These are phyloP conservation scores for Oryzias woworae DNA, from an alignment of 2,113 vertebrate species.

Conservation along the genomic window DNA sequence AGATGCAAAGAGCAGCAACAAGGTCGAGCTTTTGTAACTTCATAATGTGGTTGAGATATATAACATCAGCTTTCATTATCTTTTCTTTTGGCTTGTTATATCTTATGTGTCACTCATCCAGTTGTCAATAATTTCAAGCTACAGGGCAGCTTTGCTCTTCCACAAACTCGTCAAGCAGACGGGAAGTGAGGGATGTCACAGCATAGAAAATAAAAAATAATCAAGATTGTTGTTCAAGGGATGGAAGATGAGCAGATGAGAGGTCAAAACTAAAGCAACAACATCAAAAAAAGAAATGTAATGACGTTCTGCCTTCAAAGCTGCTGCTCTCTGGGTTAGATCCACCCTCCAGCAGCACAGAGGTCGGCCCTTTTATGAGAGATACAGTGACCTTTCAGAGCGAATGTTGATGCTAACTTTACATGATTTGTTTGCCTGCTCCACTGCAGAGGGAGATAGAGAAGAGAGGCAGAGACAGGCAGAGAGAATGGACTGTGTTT, in stretches of 20 bases:
- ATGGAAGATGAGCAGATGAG: conserved; percentile 17
- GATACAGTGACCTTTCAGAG: conserved; percentile 65
- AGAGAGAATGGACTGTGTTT: conserved; percentile 38
- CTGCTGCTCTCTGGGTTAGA: conserved; percentile 5
- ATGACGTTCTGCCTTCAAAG: conserved; percentile 23
- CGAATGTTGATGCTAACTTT: conserved; percentile 63
- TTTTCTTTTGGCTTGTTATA: neutral
- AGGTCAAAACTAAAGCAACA: conserved; percentile 12
- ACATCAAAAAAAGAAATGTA: conserved; percentile 5
- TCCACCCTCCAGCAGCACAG: conserved; percentile 37
- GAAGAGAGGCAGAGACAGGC: conserved; percentile 18
- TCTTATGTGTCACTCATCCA: conserved; percentile 51
- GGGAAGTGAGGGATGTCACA: conserved; percentile 9
- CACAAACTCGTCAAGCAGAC: conserved; percentile 11
- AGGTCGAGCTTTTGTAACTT: conserved; percentile 28
- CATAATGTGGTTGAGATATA: conserved; percentile 12
- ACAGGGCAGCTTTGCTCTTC: conserved; percentile 60
- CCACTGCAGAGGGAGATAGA: conserved; percentile 13
- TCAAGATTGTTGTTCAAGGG: conserved; percentile 35
- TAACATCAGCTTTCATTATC: neutral
- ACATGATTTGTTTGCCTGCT: conserved; percentile 61
- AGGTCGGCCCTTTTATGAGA: conserved; percentile 43
- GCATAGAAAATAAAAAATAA: conserved; percentile 43
- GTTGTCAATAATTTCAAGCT: conserved; percentile 50
- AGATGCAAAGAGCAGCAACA: conserved; percentile 13